phyloP scores from a whole-genome alignment of 2,888 invertebrate species.

The Anodontia alba region DNA sequence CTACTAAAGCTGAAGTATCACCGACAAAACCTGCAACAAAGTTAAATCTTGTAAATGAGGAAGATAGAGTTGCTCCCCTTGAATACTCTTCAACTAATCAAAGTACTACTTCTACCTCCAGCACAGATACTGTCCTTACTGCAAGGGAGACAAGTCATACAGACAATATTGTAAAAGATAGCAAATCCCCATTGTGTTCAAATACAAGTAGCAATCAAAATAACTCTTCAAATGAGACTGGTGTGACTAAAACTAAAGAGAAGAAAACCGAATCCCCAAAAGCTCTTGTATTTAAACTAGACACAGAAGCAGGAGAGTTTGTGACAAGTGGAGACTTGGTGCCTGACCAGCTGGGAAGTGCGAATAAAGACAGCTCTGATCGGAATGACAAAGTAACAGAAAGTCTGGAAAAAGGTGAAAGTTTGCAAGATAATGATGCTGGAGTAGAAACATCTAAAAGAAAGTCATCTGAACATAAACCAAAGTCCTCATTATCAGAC shows the following conservation, averaged over 20 bases:
- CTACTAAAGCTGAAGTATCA: background rate
- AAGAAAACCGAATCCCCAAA: background rate
- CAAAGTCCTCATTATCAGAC: background rate
- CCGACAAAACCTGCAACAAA: background rate
- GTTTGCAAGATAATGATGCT: background rate
- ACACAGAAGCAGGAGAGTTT: background rate
- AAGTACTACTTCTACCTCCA: conserved; percentile 59
- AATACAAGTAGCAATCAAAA: background rate
- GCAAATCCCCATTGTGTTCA: conserved; percentile 1
- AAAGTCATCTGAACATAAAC: background rate
- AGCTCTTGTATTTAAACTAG: background rate
- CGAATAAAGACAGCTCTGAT: background rate
- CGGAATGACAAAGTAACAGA: background rate
- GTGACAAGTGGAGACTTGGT: background rate
- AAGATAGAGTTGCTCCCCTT: conserved; percentile 14
- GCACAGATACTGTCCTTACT: conserved; percentile 61
- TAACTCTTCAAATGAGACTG: background rate
- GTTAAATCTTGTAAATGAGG: background rate
- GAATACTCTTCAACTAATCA: conserved; percentile 28
- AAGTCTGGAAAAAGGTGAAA: background rate
- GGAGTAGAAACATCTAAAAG: background rate
- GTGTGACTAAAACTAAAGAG: background rate
- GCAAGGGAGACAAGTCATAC: conserved; percentile 55
- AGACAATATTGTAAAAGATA: background rate
- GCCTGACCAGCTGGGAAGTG: background rate